These are phyloP conservation scores for Ectemnius lituratus DNA, from an alignment of 2,888 invertebrate species.

Conservation along the genomic window DNA sequence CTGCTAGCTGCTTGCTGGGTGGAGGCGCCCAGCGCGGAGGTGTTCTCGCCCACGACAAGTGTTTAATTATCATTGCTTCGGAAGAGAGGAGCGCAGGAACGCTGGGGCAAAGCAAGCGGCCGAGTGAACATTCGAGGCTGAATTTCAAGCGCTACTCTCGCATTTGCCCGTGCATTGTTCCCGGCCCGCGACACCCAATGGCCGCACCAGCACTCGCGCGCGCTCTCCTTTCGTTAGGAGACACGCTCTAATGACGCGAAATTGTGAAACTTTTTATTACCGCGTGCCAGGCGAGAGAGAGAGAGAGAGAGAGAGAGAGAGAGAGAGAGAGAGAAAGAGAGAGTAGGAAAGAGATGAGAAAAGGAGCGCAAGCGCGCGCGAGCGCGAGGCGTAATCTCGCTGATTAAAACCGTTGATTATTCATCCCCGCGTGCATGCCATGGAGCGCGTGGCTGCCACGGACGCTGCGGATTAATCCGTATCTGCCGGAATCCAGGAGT, in stretches of 20 bases:
- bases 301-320: too few species aligned
- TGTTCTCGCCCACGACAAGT: constrained; percentile 5
- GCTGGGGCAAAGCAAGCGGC: constrained; percentile 7
- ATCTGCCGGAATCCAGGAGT: constrained; percentile 48
- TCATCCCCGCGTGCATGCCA: constrained; percentile 42
- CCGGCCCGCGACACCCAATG: constrained; percentile 8
- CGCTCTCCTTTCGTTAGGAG: constrained; percentile 44
- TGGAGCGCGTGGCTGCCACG: constrained; percentile 5
- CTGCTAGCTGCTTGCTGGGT: background rate
- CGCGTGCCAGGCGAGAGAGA: background rate
- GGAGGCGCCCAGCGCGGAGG: background rate
- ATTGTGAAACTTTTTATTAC: constrained; percentile 47
- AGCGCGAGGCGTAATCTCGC: constrained; percentile 44
- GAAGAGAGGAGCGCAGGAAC: constrained; percentile 8
- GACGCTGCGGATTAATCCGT: constrained; percentile 30
- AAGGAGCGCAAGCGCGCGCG: too few species aligned
- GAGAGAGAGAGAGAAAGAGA: too few species aligned
- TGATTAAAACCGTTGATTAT: constrained; percentile 59
- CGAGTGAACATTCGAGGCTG: constrained; percentile 3
- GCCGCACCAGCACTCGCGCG: constrained; percentile 3
- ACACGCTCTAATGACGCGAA: constrained; percentile 47
- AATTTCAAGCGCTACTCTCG: constrained; percentile 15
- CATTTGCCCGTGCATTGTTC: constrained; percentile 21
- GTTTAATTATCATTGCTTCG: constrained; percentile 8
- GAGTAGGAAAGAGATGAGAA: too few species aligned